Evolutionary conservation across 2,797 vertebrate species (phyloP).

Genomic region (Phataginus tetradactyla): DNA sequence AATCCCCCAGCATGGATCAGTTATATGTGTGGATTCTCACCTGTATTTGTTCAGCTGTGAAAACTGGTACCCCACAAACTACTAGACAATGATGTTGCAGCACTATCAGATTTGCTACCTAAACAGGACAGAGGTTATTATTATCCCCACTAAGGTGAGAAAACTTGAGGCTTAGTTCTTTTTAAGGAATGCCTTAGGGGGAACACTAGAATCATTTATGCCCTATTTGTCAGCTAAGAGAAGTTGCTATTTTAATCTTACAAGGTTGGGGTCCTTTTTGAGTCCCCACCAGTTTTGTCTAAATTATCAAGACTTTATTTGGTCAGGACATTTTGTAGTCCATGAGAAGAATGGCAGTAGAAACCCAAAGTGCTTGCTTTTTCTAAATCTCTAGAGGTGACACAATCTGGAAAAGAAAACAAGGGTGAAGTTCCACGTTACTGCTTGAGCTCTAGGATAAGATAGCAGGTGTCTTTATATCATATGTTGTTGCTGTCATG

Average conservation of each 20-base stretch:
- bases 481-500: background rate
- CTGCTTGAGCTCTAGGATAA: background rate
- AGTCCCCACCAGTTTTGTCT: background rate
- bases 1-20: background rate
- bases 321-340: background rate
- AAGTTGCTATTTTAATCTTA: constrained; percentile 17
- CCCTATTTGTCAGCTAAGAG: background rate
- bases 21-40: background rate
- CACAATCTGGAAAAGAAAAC: constrained; percentile 32
- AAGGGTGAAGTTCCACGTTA: background rate
- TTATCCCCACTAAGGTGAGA: background rate
- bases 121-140: background rate
- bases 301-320: constrained; percentile 19
- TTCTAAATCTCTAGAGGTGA: background rate
- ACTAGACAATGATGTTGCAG: background rate
- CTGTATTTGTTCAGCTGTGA: background rate
- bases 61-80: background rate
- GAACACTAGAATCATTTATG: background rate
- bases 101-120: background rate
- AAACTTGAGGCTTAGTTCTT: background rate
- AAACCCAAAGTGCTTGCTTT: constrained; percentile 38
- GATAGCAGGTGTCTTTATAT: background rate
- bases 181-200: background rate
- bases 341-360: background rate
- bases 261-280: background rate